These are phyloP conservation scores for Malthinus seriepunctatus DNA, from an alignment of 2,888 invertebrate species.

Conservation along the genomic window DNA sequence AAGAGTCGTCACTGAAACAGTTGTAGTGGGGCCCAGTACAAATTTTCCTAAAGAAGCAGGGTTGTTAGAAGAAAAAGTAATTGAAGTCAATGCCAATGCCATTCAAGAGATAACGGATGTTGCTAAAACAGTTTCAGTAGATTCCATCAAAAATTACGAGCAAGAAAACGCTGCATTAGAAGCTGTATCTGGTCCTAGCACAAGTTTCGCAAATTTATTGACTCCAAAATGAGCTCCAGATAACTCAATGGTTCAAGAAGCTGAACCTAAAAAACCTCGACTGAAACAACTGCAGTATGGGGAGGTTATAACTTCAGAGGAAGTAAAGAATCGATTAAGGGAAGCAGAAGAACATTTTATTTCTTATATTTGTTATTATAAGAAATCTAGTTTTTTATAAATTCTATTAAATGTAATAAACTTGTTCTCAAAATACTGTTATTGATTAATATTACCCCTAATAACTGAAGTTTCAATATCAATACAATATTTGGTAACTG, in stretches of 20 bases:
- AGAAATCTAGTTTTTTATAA: neutral
- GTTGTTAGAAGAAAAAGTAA: neutral
- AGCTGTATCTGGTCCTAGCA: neutral
- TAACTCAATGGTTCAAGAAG: neutral
- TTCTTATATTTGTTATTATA: too few relatives aligned
- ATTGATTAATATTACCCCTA: too few relatives aligned
- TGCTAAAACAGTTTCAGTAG: neutral
- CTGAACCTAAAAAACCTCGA: neutral
- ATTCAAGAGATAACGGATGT: neutral
- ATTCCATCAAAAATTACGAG: neutral
- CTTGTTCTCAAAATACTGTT: too few relatives aligned
- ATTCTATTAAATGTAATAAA: neutral
- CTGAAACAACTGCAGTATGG: slow-evolving; percentile 9
- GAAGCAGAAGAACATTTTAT: slow-evolving; percentile 4
- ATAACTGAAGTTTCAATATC: too few relatives aligned
- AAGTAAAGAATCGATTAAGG: neutral
- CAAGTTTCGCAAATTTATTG: neutral
- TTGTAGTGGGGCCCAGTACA: neutral
- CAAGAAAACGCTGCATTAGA: neutral
- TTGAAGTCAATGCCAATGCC: neutral
- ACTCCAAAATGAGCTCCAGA: neutral
- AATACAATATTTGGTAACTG: too few relatives aligned
- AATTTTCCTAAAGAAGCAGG: neutral
- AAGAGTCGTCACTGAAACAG: neutral
- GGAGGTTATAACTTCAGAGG: slow-evolving; percentile 5